These are phyloP conservation scores for Drosophila infuscata DNA, from an alignment of 2,888 invertebrate species.

Conservation along the genomic window DNA sequence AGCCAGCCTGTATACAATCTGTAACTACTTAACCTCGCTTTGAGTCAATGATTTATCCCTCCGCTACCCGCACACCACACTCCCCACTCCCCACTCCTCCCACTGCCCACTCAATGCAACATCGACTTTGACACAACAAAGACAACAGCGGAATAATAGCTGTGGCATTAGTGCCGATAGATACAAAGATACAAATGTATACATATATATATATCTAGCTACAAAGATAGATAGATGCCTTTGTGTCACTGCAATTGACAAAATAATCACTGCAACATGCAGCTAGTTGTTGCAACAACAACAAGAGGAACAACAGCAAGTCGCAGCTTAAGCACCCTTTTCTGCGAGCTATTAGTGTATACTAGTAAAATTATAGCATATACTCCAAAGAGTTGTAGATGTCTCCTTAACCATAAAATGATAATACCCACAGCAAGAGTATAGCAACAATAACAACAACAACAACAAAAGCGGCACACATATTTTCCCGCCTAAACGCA, in stretches of 20 bases:
- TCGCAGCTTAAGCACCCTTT: not conserved
- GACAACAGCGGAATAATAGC: conserved; percentile 68
- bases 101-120: conserved; percentile 9
- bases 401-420: not conserved
- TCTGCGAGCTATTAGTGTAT: not conserved
- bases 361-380: too few relatives aligned
- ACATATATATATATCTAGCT: conserved; percentile 18
- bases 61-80: not conserved
- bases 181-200: conserved; percentile 21
- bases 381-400: not conserved
- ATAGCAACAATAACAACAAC: conserved; percentile 12
- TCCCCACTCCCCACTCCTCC: not conserved
- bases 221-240: conserved; percentile 66
- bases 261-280: conserved; percentile 79
- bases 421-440: conserved; percentile 1
- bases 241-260: conserved; percentile 81
- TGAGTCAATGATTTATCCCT: conserved; percentile 27
- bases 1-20: conserved; percentile 35
- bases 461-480: conserved; percentile 57
- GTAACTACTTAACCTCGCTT: conserved; percentile 73
- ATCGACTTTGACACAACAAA: conserved; percentile 55
- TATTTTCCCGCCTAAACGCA: conserved; percentile 75
- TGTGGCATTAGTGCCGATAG: conserved; percentile 65
- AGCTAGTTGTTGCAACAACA: conserved; percentile 54
- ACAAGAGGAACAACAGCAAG: conserved; percentile 19